Percentiles rank a stretch among this genome's conserved stretches.
Evolutionary conservation across 1,140 invertebrate species (phyloP).

Genomic region (Aphaenogaster floridana): DNA sequence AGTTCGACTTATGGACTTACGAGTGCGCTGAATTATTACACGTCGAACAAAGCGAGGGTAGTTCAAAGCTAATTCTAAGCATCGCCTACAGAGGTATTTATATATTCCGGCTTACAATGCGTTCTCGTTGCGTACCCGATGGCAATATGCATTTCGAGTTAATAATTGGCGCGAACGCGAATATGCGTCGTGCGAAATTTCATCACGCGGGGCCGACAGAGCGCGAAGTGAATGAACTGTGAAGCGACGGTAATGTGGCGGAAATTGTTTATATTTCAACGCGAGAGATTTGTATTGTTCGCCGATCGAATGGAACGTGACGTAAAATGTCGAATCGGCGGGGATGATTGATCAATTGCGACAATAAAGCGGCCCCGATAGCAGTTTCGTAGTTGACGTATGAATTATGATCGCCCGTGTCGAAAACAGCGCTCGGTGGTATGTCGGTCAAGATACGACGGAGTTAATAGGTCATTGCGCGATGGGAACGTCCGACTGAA

Average conservation of each 20-base stretch:
- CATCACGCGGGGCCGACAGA: background rate
- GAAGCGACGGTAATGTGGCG: background rate
- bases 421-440: conserved; percentile 17
- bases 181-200: conserved; percentile 25
- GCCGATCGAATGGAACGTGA: background rate
- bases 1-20: conserved; percentile 19
- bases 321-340: conserved; percentile 31
- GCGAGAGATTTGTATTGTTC: conserved; percentile 27
- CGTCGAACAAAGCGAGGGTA: background rate
- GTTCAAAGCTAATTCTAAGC: conserved; percentile 37
- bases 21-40: conserved; percentile 31
- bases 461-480: conserved; percentile 58
- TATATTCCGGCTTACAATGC: conserved; percentile 26
- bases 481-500: conserved; percentile 52
- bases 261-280: conserved; percentile 46
- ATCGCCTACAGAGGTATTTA: conserved; percentile 14
- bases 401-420: conserved; percentile 41
- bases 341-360: conserved; percentile 43
- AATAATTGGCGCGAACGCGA: conserved; percentile 31
- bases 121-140: background rate
- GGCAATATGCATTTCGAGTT: background rate
- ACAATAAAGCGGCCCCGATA: conserved; percentile 17
- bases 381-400: background rate
- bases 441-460: conserved; percentile 33
- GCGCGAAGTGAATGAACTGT: background rate